Percentiles rank a stretch among this genome's conserved stretches.
Evolutionary conservation across 2,113 vertebrate genomes (phyloP).

Genomic region (Campylomormyrus tamandua): DNA sequence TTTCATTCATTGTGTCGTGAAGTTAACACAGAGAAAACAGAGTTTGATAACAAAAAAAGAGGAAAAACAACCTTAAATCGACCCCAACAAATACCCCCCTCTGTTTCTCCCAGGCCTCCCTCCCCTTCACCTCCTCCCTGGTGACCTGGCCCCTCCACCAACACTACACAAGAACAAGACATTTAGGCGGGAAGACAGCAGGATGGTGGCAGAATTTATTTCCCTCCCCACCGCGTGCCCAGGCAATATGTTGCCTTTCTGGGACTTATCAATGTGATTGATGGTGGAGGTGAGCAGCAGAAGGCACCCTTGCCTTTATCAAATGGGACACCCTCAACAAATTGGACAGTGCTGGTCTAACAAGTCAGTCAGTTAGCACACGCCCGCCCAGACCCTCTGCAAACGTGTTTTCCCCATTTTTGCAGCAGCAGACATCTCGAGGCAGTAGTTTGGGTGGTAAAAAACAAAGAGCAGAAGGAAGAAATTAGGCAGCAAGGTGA

Average conservation of each 20-base stretch:
- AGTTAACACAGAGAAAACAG: slow-evolving; percentile 24
- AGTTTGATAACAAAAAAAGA: neutral
- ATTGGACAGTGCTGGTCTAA: slow-evolving; percentile 67
- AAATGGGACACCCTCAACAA: slow-evolving; percentile 64
- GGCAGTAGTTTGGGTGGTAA: neutral
- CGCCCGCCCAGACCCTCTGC: neutral
- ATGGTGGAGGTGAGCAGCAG: slow-evolving; percentile 72
- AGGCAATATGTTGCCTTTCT: slow-evolving; percentile 90
- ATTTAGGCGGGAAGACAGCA: slow-evolving; percentile 67
- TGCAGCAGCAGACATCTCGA: neutral
- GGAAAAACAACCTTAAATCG: slow-evolving; percentile 33
- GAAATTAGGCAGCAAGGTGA: slow-evolving; percentile 46
- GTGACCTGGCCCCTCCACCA: slow-evolving; percentile 45
- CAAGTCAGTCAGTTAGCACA: slow-evolving; percentile 51
- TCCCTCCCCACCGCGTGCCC: slow-evolving; percentile 73
- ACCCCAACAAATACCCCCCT: slow-evolving; percentile 24
- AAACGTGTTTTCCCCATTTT: neutral
- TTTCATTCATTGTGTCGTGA: neutral
- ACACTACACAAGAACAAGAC: slow-evolving; percentile 55
- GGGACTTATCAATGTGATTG: slow-evolving; percentile 86
- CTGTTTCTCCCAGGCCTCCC: slow-evolving; percentile 24
- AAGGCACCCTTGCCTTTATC: slow-evolving; percentile 75
- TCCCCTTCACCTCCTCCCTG: slow-evolving; percentile 46
- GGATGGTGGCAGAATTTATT: slow-evolving; percentile 79
- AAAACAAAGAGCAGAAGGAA: slow-evolving; percentile 30